Base-by-base conservation (phyloP, 2,113 vertebrate species). In the Eurystomus gularis region DNA sequence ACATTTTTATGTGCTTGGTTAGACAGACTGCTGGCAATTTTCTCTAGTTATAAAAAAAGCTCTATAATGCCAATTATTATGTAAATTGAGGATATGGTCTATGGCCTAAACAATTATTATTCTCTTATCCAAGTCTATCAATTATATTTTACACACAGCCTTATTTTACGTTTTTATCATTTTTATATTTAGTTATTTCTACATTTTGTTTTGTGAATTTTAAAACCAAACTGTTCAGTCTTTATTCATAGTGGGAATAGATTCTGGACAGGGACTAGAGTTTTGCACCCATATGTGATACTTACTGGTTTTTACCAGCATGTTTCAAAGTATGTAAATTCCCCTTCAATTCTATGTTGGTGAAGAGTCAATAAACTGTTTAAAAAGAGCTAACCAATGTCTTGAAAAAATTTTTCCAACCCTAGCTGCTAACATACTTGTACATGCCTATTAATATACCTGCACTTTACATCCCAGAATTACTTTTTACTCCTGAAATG, bases 361-460 rank as follows among this genome's bases (percentile, higher is more conserved):
- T 42, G 12, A 93, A 87, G 13, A 19, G 20, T 51, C 64, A 76
- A 17, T 51, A 82, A 79, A 86, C 70, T n/a, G 40, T 71, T 90
- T 78, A 48, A 66, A 69, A 2, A 49, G 17, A 88, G 21, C 19
- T 80, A 88, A 68, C 3, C 8, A 44, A 44, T 3, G 9, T 54
- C n/a, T 49, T 60, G 14, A 82, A 40, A 24, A 52, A 35, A 15
- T n/a, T 66, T 29, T 75, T 91, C 31, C n/a, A 68, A 31, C 3
- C 7, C 11, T 9, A 40, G n/a, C 25, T n/a, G 28, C 51, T 46
- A 55, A 52, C 8, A 14, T 21, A 65, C 5, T 42, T 66, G 37
- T 39, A 58, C 1, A 0, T 10, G 76, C 0, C 1, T 26, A 60
- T 17, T 76, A 5, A 79, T 58, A 29, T 58, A 28, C 26, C 62